Conservation (phyloP, 2,113 vertebrate species). For the Vidua chalybeata region DNA sequence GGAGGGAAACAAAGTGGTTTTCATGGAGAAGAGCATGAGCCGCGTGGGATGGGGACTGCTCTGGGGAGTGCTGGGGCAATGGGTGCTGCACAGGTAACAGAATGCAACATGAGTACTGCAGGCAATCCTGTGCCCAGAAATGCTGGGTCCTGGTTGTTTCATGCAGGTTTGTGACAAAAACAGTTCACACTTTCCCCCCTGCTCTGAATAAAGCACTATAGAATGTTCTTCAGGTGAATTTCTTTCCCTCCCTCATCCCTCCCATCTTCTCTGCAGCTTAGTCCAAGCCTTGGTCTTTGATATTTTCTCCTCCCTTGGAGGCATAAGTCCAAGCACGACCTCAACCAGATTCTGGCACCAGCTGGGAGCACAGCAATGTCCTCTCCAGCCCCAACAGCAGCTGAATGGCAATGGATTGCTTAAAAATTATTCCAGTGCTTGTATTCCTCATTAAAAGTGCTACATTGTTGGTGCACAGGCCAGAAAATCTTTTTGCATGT, state of each 20-base stretch:
- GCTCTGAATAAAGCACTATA: background rate
- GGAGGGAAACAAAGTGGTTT: background rate
- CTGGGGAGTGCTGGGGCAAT: background rate
- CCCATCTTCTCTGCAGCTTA: background rate
- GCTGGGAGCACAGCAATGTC: background rate
- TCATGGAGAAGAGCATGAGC: background rate
- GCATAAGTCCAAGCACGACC: background rate
- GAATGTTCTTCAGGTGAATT: background rate
- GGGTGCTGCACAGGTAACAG: background rate
- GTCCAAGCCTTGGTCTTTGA: background rate
- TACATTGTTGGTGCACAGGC: background rate
- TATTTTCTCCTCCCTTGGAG: background rate
- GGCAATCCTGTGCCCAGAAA: background rate
- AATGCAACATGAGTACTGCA: no score
- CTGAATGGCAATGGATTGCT: background rate
- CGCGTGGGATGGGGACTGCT: background rate
- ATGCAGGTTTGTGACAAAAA: background rate
- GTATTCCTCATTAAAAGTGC: background rate
- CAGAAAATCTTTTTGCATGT: background rate
- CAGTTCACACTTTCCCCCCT: background rate
- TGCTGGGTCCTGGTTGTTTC: background rate
- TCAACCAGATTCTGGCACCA: background rate
- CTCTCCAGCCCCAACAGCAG: background rate
- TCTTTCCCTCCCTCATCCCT: fast-evolving
- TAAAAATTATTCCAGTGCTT: background rate